Evolutionary conservation across 2,888 invertebrate genomes (phyloP), one percentile per base, ranked within the genome.

Genomic region (Phengaris alcon): DNA sequence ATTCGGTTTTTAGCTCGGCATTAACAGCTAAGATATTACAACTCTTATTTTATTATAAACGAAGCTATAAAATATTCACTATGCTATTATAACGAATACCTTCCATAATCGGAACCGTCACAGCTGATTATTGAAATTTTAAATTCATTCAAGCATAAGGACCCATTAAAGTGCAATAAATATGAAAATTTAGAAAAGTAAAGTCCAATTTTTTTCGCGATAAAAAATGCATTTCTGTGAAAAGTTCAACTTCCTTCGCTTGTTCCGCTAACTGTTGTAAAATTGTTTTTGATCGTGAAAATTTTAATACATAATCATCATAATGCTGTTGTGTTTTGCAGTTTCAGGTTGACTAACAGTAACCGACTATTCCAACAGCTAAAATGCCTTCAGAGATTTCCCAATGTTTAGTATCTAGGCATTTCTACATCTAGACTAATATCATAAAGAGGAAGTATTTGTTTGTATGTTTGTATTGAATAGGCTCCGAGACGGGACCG

Each of bases 221-320:
- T 64, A 22, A 9, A 64, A 22, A 64, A 35, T 64, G 59, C 59
- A 64, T 64, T 64, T 64, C 22, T 9, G 59, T 64, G 9, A 64
- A 64, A 64, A 64, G 59, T 59, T 59, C 1, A 5, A 64, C 59
- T 64, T 64, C 59, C 35, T 64, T 64, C 35, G 59, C 59, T 64
- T 64, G 10, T 64, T 12, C 10, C 59, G 59, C 35, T 59, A 22
- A 59, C 15, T 64, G 59, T 8, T 35, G 0, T 64, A 5, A 59
- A 59, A 59, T 59, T 59, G 59, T 8, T 59, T 22, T 12, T 22
- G 15, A 35, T 35, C 35, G 22, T 22, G 0, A 10, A 15, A 59
- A 22, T 59, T 64, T 35, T 22, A 22, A 22, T 22, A 22, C 22
- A 22, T 22, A 22, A 22, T 35, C 1, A 35, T 10, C 22, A 64